phyloP scores from a whole-genome alignment of 1,140 invertebrate genomes.

The Linepithema humile region DNA sequence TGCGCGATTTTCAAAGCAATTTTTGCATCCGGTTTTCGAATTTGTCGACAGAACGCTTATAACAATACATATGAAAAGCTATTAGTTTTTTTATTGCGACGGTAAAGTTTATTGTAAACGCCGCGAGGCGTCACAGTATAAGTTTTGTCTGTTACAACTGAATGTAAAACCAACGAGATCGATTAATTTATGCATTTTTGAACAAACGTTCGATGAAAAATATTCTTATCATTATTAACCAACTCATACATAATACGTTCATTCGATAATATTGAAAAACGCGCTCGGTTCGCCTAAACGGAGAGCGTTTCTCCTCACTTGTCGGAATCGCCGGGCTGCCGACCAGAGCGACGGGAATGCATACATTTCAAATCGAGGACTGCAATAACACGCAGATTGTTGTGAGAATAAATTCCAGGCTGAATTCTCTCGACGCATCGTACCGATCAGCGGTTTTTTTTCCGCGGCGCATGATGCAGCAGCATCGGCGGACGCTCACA shows the following conservation, averaged over 20 bases:
- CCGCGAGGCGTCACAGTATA: background rate
- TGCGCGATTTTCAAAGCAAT: slow-evolving; percentile 37
- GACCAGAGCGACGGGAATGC: background rate
- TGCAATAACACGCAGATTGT: slow-evolving; percentile 63
- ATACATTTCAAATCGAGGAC: slow-evolving; percentile 49
- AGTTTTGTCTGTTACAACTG: background rate
- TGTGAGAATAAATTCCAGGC: slow-evolving; percentile 63
- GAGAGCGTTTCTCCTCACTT: background rate
- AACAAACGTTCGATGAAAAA: background rate
- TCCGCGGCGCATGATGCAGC: slow-evolving; percentile 47
- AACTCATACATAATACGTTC: background rate
- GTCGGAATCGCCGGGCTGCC: background rate
- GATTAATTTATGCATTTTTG: background rate
- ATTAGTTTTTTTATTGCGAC: slow-evolving; percentile 24
- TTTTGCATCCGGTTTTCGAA: slow-evolving; percentile 29
- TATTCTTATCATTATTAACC: background rate
- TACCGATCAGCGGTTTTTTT: slow-evolving; percentile 64
- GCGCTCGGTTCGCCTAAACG: background rate
- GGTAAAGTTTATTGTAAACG: background rate
- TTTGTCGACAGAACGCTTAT: slow-evolving; percentile 42
- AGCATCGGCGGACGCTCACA: no score
- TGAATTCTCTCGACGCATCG: slow-evolving; percentile 45
- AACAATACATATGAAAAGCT: slow-evolving; percentile 28
- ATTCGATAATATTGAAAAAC: background rate
- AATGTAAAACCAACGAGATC: background rate